Conservation (phyloP, 2,113 vertebrate species). For the Athene noctua region DNA sequence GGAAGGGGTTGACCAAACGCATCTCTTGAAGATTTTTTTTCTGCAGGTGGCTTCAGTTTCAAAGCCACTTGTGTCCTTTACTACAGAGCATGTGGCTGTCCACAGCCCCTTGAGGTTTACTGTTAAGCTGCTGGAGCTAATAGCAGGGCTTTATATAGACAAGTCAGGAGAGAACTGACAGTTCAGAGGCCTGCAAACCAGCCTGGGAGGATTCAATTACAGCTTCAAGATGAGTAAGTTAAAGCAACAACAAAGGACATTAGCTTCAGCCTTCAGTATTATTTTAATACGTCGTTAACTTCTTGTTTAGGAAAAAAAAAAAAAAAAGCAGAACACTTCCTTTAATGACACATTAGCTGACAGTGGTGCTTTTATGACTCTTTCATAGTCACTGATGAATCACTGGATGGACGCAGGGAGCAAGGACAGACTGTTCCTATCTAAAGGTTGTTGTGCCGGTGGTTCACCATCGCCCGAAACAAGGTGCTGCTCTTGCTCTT, state of each 20-base stretch:
- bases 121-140: not conserved
- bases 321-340: not conserved
- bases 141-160: not conserved
- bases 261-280: not conserved
- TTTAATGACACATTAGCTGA: slow-evolving; percentile 13
- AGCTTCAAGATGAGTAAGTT: not conserved
- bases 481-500: not conserved
- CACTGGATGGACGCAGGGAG: not conserved
- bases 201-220: not conserved
- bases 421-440: not conserved
- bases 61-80: not conserved
- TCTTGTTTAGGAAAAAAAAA: slow-evolving; percentile 27
- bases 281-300: not conserved
- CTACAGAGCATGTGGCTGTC: not conserved
- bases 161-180: not conserved
- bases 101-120: slow-evolving; percentile 20
- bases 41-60: slow-evolving; percentile 8
- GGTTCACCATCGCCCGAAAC: not conserved
- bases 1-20: not conserved
- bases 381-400: not conserved
- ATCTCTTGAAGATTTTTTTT: not conserved
- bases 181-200: not conserved
- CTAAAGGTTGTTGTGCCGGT: rapidly evolving
- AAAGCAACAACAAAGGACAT: not conserved
- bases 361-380: slow-evolving; percentile 20